Base-by-base conservation (phyloP, 2,113 vertebrate species). In the Mirounga angustirostris region DNA sequence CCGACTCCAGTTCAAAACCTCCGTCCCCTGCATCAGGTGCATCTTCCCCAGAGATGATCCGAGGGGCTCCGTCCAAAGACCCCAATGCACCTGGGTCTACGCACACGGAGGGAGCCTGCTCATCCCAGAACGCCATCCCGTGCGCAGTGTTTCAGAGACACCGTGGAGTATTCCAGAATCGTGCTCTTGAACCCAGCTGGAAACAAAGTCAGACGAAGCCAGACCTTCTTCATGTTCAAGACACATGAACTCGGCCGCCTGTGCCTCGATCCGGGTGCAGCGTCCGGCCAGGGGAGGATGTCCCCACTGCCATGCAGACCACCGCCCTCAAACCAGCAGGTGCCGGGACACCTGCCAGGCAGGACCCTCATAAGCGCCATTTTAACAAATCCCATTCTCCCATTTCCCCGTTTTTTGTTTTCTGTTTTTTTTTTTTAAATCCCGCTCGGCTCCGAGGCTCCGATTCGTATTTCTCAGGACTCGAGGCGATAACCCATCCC, bases 51-150 rank as follows among this genome's bases (percentile, higher is more conserved):
- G 61, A n/a, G 19, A 14, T 10, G 8, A 1, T 16, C 58, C 0
- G 5, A 46, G 59, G 46, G 33, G 24, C 63, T 22, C 8, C 1
- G 13, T 14, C 1, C 22, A n/a, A 24, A 12, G 30, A 7, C 7
- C 1, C 58, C 54, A 8, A 80, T 0, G 3, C 7, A 28, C 3
- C 6, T 36, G 11, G 33, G 28, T 1, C 26, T 46, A 12, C 0
- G 16, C 22, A n/a, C 12, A 13, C 2, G 0, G 1, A 13, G 0
- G 40, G 2, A 18, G 0, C 9, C 0, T 28, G 30, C 40, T 52
- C 24, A 1, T 59, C 22, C 9, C 21, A 40, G n/a, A 40, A 43
- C 4, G 16, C 16, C n/a, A 4, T 16, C 26, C 33, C 36, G 0
- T 15, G 12, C 3, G 4, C 36, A 13, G 22, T 9, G 9, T 26